Evolutionary conservation across 37 sponge, comb jelly and placozoan species (phyloP).

Genomic region (Aplysina aerophoba): DNA sequence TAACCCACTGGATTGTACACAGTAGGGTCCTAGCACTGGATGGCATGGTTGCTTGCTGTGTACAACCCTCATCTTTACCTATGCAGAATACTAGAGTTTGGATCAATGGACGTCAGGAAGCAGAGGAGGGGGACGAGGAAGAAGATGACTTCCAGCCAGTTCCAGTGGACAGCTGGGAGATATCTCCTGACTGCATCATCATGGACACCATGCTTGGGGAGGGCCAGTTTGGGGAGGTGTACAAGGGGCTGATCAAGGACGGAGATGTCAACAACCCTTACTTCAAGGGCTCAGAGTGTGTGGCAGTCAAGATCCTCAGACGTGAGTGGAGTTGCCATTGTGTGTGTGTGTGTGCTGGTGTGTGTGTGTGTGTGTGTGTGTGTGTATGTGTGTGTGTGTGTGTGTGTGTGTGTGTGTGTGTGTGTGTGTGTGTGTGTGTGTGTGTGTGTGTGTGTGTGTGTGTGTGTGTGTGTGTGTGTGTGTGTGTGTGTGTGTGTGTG

Average conservation of each 20-base stretch:
- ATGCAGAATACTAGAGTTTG: constrained; percentile 8
- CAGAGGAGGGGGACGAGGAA: not conserved
- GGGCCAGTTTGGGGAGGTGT: constrained; percentile 30
- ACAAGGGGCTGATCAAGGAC: constrained; percentile 21
- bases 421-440: constrained; percentile 9
- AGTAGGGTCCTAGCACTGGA: too few species aligned
- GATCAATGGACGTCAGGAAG: constrained; percentile 18
- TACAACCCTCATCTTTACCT: not conserved
- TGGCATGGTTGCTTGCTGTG: too few species aligned
- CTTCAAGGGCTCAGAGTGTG: not conserved
- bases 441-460: not conserved
- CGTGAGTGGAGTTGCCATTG: not conserved
- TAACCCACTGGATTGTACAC: too few species aligned
- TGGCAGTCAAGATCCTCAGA: constrained; percentile 31
- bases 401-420: constrained; percentile 9
- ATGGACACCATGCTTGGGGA: constrained; percentile 35
- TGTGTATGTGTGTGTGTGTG: not conserved
- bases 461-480: constrained; percentile 25
- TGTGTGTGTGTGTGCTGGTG: not conserved
- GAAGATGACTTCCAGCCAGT: constrained; percentile 19
- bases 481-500: not conserved
- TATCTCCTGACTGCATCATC: constrained; percentile 34
- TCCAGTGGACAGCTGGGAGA: constrained; percentile 21
- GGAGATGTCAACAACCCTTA: not conserved
- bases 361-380: not conserved